These are phyloP conservation scores for Altica lythri DNA, from an alignment of 2,888 invertebrate species.

Conservation along the genomic window DNA sequence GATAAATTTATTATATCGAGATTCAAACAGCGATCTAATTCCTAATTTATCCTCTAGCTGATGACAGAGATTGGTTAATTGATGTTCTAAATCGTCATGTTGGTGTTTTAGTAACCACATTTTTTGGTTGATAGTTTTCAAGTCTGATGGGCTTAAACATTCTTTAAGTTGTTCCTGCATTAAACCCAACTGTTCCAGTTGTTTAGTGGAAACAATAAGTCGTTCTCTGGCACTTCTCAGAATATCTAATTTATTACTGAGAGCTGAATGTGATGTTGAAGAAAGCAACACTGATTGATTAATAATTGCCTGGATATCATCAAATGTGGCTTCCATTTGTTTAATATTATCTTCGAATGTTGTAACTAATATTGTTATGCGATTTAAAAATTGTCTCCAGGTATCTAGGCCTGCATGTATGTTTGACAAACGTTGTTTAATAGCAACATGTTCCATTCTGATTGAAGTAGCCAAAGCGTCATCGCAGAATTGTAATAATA, in stretches of 20 bases:
- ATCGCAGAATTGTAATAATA: slow-evolving; percentile 72
- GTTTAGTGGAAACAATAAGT: slow-evolving; percentile 62
- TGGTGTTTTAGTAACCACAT: slow-evolving; percentile 80
- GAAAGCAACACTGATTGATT: slow-evolving; percentile 61
- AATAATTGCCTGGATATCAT: slow-evolving; percentile 67
- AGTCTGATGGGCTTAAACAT: slow-evolving; percentile 81
- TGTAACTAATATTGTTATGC: slow-evolving; percentile 67
- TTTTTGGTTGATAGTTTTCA: slow-evolving; percentile 77
- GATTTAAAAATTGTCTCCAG: slow-evolving; percentile 76
- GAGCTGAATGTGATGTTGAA: slow-evolving; percentile 65
- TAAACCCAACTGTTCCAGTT: slow-evolving; percentile 73
- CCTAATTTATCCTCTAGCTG: slow-evolving; percentile 76
- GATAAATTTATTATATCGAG: slow-evolving; percentile 67
- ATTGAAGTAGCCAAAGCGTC: slow-evolving; percentile 78
- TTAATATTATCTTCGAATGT: slow-evolving; percentile 68
- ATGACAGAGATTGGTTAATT: slow-evolving; percentile 72
- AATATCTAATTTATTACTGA: slow-evolving; percentile 68
- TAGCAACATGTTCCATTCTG: slow-evolving; percentile 79
- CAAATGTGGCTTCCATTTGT: slow-evolving; percentile 66
- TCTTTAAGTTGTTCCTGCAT: slow-evolving; percentile 83
- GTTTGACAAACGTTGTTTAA: slow-evolving; percentile 77
- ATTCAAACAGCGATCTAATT: slow-evolving; percentile 72
- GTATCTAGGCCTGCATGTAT: slow-evolving; percentile 79
- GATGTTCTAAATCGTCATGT: slow-evolving; percentile 79
- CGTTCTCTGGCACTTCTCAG: slow-evolving; percentile 66